Evolutionary conservation across 2,113 vertebrate species (phyloP).

Genomic region (Alosa alosa): DNA sequence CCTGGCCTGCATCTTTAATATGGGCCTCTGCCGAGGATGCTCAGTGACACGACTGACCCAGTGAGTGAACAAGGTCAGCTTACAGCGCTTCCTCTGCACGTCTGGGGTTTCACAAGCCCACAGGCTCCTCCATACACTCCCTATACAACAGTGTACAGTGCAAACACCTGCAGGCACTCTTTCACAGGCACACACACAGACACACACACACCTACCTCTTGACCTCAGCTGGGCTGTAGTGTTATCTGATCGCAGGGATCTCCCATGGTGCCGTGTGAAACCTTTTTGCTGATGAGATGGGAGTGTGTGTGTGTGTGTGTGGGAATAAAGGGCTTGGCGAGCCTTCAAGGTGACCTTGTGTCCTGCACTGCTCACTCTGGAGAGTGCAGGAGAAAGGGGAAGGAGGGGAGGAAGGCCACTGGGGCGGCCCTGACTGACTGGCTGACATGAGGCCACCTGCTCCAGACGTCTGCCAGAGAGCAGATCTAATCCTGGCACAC

Average conservation of each 20-base stretch:
- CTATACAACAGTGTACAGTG: conserved; percentile 17
- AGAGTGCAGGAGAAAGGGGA: not conserved
- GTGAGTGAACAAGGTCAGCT: not conserved
- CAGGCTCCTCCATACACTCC: not conserved
- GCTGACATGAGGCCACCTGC: not conserved
- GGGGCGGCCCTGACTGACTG: not conserved
- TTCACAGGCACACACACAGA: conserved; percentile 22
- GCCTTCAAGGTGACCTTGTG: conserved; percentile 53
- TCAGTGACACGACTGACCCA: not conserved
- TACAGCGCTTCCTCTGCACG: not conserved
- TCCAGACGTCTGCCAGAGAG: not conserved
- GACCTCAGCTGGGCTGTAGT: conserved; percentile 33
- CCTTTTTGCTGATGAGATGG: conserved; percentile 40
- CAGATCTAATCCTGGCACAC: not conserved
- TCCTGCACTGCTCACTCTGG: conserved; percentile 20
- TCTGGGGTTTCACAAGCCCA: not conserved
- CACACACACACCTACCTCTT: conserved; percentile 20
- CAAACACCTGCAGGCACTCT: not conserved
- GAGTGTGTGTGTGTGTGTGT: conserved; percentile 17
- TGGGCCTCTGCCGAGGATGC: not conserved
- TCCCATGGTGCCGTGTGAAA: conserved; percentile 37
- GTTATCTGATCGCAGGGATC: conserved; percentile 26
- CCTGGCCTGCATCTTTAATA: not conserved
- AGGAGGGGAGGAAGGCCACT: not conserved
- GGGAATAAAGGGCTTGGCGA: conserved; percentile 25